phyloP scores from a whole-genome alignment of 1,140 invertebrate species.

The Brachystomella parvula region DNA sequence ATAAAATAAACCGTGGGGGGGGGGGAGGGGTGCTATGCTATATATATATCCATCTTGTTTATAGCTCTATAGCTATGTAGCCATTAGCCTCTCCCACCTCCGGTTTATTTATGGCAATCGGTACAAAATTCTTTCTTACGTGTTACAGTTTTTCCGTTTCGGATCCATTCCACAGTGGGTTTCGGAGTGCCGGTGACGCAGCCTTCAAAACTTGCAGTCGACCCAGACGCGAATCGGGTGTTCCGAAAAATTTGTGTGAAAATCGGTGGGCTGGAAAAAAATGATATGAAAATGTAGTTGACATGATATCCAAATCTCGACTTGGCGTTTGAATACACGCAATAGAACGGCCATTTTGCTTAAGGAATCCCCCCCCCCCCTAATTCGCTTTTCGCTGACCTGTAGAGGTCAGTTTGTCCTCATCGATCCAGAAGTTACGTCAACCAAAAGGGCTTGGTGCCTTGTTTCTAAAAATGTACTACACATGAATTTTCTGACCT shows the following conservation, averaged over 20 bases:
- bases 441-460: too few relatives aligned
- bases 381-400: background rate
- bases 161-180: constrained; percentile 88
- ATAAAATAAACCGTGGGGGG: background rate
- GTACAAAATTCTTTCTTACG: constrained; percentile 42
- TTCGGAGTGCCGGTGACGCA: constrained; percentile 82
- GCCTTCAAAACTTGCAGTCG: constrained; percentile 86
- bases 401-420: background rate
- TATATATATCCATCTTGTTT: background rate
- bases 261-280: constrained; percentile 57
- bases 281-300: background rate
- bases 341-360: constrained; percentile 13
- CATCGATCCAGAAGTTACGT: background rate
- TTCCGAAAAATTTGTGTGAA: constrained; percentile 90
- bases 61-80: background rate
- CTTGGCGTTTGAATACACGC: constrained; percentile 12
- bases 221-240: constrained; percentile 84
- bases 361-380: background rate
- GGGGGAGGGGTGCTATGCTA: background rate
- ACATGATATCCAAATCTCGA: background rate
- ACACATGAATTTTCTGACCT: too few relatives aligned
- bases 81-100: too few relatives aligned
- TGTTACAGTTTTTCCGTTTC: constrained; percentile 70
- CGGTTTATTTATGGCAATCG: background rate
- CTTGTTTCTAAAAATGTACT: constrained; percentile 1